Conservation (phyloP, 2,113 vertebrate species). For the Nesospiza acunhae region DNA sequence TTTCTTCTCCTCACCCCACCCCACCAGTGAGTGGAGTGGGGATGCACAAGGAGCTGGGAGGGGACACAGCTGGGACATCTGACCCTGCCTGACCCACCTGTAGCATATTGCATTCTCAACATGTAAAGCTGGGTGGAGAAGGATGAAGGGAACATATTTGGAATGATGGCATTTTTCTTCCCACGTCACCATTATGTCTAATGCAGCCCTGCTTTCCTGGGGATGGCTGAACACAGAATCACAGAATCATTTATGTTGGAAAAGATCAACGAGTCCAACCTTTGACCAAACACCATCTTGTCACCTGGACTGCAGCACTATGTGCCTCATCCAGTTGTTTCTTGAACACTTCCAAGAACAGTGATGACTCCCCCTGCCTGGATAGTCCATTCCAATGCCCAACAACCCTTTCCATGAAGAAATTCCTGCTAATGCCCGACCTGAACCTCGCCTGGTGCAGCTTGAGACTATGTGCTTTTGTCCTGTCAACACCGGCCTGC, state of each 20-base stretch:
- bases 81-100: neutral
- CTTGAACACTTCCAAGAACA: neutral
- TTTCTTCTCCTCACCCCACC: neutral
- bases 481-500: neutral
- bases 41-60: neutral
- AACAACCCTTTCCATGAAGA: neutral
- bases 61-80: neutral
- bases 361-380: neutral
- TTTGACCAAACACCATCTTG: neutral
- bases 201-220: neutral
- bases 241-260: neutral
- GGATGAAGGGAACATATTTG: neutral
- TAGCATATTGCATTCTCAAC: rapidly evolving
- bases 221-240: neutral
- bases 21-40: too few relatives aligned
- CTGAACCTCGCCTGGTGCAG: neutral
- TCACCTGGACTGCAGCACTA: neutral
- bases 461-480: too few relatives aligned
- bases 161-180: neutral
- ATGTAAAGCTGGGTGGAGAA: neutral
- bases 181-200: neutral
- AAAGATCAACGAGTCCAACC: rapidly evolving
- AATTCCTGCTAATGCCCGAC: neutral
- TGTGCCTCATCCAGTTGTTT: neutral
- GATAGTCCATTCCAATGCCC: neutral